Evolutionary conservation across 2,888 invertebrate genomes (phyloP).

Genomic region (Drosophila mercatorum): DNA sequence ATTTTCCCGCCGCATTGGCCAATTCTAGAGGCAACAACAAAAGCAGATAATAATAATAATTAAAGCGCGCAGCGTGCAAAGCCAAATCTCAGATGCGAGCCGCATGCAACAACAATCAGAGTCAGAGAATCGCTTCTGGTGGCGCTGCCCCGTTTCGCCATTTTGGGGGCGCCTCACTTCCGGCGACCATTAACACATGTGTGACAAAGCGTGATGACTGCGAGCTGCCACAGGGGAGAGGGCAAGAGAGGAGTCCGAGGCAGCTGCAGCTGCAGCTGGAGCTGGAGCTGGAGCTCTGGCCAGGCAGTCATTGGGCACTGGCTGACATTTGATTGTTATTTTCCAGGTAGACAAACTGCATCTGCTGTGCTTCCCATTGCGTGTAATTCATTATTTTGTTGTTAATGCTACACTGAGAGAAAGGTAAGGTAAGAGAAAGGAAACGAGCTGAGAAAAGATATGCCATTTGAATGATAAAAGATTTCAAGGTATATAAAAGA

Average conservation of each 20-base stretch:
- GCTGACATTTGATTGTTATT: conserved; percentile 59
- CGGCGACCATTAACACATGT: conserved; percentile 69
- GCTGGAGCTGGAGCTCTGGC: conserved; percentile 10
- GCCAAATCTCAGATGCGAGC: conserved; percentile 69
- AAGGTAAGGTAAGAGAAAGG: too few species aligned
- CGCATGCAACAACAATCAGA: conserved; percentile 73
- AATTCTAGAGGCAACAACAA: conserved; percentile 58
- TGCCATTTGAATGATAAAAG: too few species aligned
- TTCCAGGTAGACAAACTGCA: conserved; percentile 54
- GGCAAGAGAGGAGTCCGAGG: not conserved
- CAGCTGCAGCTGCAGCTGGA: not conserved
- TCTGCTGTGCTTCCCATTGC: conserved; percentile 79
- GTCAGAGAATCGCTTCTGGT: conserved; percentile 40
- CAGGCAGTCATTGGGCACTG: conserved; percentile 33
- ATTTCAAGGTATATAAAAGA: too few species aligned
- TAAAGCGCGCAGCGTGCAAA: conserved; percentile 73
- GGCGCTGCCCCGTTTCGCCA: conserved; percentile 44
- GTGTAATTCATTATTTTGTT: conserved; percentile 73
- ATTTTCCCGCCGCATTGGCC: conserved; percentile 82
- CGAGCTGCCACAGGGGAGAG: conserved; percentile 4
- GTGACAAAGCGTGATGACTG: conserved; percentile 59
- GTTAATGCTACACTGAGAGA: conserved; percentile 33
- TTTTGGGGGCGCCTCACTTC: conserved; percentile 62
- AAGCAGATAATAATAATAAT: conserved; percentile 77
- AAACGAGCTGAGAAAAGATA: too few species aligned